Evolutionary conservation across 2,797 vertebrate species (phyloP).

Genomic region (Etheostoma perlongum): DNA sequence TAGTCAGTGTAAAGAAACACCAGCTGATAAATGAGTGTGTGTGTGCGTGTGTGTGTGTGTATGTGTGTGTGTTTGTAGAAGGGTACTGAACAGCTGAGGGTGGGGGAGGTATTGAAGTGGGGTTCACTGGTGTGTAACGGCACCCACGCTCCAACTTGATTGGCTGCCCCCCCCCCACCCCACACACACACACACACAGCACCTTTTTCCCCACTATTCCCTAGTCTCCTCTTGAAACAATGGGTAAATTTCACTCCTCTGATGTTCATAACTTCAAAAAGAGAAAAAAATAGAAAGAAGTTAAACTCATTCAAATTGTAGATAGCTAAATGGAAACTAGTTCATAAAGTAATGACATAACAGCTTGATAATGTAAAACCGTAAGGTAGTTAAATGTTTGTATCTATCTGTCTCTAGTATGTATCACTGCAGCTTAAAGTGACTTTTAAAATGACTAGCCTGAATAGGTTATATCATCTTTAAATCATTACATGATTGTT

Average conservation of each 20-base stretch:
- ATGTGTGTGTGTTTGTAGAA: constrained; percentile 7
- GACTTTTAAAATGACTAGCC: neutral
- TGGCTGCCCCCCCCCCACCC: constrained; percentile 29
- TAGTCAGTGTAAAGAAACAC: neutral
- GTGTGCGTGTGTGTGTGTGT: constrained; percentile 2
- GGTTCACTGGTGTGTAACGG: constrained; percentile 74
- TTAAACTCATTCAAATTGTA: neutral
- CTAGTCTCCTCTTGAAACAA: constrained; percentile 21
- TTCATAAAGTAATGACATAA: neutral
- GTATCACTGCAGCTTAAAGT: neutral
- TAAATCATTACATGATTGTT: neutral
- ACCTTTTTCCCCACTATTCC: constrained; percentile 8
- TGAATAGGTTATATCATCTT: neutral
- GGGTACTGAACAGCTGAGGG: constrained; percentile 40
- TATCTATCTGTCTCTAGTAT: neutral
- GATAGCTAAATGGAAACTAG: neutral
- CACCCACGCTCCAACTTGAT: constrained; percentile 54
- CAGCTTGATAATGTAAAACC: neutral
- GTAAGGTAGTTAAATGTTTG: neutral
- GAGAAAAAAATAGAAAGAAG: too few species aligned
- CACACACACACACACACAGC: neutral
- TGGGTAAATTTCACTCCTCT: constrained; percentile 10
- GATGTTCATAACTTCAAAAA: neutral
- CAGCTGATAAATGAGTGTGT: constrained; percentile 39
- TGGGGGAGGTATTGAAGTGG: constrained; percentile 57